These are phyloP conservation scores for Galleria mellonella DNA, from an alignment of 1,140 invertebrate genomes.

Conservation along the genomic window DNA sequence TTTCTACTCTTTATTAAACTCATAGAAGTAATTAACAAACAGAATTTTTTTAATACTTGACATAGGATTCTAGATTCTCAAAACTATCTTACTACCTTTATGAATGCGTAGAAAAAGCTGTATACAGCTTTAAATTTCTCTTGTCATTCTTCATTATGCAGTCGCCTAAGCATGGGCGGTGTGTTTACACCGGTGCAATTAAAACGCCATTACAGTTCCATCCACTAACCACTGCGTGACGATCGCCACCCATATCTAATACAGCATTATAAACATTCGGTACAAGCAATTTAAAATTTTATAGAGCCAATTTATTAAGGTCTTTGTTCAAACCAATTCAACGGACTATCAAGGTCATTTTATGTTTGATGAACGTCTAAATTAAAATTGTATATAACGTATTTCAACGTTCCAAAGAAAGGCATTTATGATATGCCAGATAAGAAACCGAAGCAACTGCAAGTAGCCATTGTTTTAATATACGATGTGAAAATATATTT, in stretches of 20 bases:
- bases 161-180: conserved; percentile 21
- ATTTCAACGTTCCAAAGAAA: conserved; percentile 42
- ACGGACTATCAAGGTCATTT: conserved; percentile 9
- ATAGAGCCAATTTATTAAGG: conserved; percentile 10
- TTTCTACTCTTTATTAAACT: too few relatives aligned
- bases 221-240: conserved; percentile 27
- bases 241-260: conserved; percentile 47
- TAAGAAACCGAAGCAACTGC: conserved; percentile 49
- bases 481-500: conserved; percentile 49
- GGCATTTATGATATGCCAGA: conserved; percentile 54
- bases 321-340: conserved; percentile 4
- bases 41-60: too few relatives aligned
- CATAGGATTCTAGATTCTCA: too few relatives aligned
- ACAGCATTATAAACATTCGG: conserved; percentile 22
- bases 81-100: too few relatives aligned
- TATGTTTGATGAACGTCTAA: conserved; percentile 24
- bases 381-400: conserved; percentile 47
- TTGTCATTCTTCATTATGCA: background rate
- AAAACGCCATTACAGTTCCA: conserved; percentile 36
- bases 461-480: conserved; percentile 59
- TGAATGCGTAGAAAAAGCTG: too few relatives aligned
- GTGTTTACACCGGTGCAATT: conserved; percentile 41
- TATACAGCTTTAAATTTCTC: background rate
- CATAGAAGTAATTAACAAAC: too few relatives aligned
- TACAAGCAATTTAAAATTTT: conserved; percentile 17